Base-by-base conservation (phyloP, 2,113 vertebrate genomes). In the Sinocyclocheilus anophthalmus region DNA sequence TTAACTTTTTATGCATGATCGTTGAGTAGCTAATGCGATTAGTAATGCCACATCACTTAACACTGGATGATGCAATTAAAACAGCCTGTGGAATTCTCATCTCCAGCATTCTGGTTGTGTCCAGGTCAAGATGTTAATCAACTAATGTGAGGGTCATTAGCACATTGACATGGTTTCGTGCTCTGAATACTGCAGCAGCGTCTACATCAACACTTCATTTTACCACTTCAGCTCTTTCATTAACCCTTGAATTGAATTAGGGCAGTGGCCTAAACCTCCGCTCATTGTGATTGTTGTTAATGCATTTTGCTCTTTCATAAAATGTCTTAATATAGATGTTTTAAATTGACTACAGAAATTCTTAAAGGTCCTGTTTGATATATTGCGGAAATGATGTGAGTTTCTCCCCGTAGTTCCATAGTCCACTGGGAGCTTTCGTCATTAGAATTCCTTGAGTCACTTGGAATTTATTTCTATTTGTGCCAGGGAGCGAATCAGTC, bases 391-490 rank as follows among this genome's bases (percentile, higher is more conserved):
- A 82, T 82, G 7, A 81, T 48, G 78, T 3, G 7, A 8, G 6
- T 26, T 26, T 57, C 50, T 24, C 48, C 69, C n/a, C 4, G 0
- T 18, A 57, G 39, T 63, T 55, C 67, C 24, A 48, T 20, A 37
- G 48, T 86, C 76, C 86, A 88, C 76, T 22, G 89, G 67, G 55
- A 75, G 65, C 50, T 9, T 69, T 84, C 20, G 12, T 81, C 78
- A 88, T 88, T 86, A 84, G 39, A 82, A 90, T 86, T 86, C 87
- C 67, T 63, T n/a, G 83, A 91, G 92, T 91, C 90, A 88, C 87
- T 85, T 77, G 81, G 87, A 92, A 92, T 92, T 88, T 88, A 91
- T 93, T 93, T 93, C 86, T 89, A 91, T 94, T 91, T 92, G 90
- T 86, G 83, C 85, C 76, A 89, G 83, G 90, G 89, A 90, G 88